Conservation (phyloP, 2,113 vertebrate species). For the Pachycephala philippinensis region DNA sequence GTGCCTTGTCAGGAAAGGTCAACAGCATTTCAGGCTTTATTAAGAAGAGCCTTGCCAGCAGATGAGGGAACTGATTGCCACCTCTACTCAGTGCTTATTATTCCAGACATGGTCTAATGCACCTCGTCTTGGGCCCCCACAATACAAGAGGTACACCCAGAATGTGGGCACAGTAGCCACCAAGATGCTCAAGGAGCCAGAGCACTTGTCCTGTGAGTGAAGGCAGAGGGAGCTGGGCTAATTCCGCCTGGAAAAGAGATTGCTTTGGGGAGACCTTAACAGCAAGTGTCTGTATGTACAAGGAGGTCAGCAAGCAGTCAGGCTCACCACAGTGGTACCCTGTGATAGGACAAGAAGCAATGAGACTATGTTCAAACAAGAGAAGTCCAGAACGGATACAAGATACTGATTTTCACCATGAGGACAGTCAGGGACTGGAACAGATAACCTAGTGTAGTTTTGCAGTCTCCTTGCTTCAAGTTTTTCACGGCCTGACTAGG, state of each 20-base stretch:
- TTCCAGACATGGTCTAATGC: neutral
- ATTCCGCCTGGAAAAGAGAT: neutral
- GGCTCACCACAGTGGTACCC: neutral
- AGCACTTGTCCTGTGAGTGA: neutral
- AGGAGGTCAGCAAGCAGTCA: neutral
- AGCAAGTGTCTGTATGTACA: neutral
- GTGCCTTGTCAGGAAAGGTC: neutral
- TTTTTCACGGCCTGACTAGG: neutral
- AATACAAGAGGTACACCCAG: neutral
- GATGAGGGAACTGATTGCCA: neutral
- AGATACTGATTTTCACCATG: neutral
- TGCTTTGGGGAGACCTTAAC: neutral
- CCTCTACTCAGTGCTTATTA: neutral
- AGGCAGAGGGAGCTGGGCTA: neutral
- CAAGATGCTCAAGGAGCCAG: neutral
- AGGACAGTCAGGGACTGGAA: neutral
- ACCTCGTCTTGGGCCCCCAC: rapidly evolving
- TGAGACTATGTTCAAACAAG: rapidly evolving
- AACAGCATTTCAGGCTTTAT: neutral
- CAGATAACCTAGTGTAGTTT: neutral
- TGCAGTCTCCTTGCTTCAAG: neutral
- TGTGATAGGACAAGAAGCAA: neutral
- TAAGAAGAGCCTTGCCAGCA: neutral
- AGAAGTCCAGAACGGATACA: neutral
- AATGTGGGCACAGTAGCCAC: neutral